These are phyloP conservation scores for Papilio gigon DNA, from an alignment of 2,888 invertebrate species.

Conservation along the genomic window DNA sequence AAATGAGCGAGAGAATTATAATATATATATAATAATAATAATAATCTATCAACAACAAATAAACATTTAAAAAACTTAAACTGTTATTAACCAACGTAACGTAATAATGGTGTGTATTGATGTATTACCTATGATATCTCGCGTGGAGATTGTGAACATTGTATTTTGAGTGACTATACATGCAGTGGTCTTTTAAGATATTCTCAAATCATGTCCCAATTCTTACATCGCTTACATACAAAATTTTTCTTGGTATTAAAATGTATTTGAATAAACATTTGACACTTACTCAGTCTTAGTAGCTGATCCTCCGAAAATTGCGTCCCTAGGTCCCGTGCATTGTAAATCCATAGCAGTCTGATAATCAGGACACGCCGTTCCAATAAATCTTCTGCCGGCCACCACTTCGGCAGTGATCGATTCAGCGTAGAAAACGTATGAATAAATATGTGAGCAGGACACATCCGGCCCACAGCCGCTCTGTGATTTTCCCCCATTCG, in stretches of 20 bases:
- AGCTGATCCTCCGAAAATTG: conserved; percentile 62
- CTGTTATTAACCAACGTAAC: no score
- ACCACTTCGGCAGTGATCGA: conserved; percentile 55
- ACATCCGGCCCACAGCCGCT: conserved; percentile 58
- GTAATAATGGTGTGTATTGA: no score
- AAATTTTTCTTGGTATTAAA: not conserved
- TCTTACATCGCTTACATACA: not conserved
- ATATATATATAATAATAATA: no score
- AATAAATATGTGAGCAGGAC: conserved; percentile 62
- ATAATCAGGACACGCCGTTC: conserved; percentile 62
- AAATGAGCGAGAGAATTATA: not conserved
- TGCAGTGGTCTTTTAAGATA: not conserved
- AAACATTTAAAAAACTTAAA: no score
- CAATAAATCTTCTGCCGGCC: conserved; percentile 60
- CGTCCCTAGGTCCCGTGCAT: conserved; percentile 60
- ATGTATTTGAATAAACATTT: not conserved
- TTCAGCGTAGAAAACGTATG: conserved; percentile 68
- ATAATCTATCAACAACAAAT: no score
- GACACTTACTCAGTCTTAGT: conserved; percentile 58
- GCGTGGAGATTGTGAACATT: no score
- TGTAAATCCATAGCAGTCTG: conserved; percentile 54
- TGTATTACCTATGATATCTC: no score
- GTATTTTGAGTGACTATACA: not conserved
- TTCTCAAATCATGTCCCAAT: no score
- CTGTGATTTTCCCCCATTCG: conserved; percentile 70